Conservation (phyloP, 1,140 invertebrate species). For the Zaprionus lachaisei region DNA sequence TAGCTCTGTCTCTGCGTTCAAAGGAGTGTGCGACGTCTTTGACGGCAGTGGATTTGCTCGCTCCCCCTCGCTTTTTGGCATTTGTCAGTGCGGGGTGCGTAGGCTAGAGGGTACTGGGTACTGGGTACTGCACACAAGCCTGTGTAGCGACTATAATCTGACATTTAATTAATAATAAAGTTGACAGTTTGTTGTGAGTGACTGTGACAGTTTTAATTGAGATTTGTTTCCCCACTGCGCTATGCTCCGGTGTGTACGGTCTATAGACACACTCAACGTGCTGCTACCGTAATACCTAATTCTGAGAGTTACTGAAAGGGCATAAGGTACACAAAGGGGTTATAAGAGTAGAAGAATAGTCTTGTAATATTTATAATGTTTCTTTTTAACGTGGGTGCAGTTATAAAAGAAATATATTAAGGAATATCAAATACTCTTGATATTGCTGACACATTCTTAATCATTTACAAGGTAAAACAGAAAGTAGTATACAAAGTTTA, state of each 20-base stretch:
- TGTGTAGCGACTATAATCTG: conserved; percentile 75
- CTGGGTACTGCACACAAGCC: conserved; percentile 39
- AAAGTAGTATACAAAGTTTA: no score
- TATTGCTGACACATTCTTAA: no score
- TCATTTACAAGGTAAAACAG: no score
- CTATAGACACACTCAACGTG: conserved; percentile 30
- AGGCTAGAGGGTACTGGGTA: conserved; percentile 14
- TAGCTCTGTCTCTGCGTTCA: conserved; percentile 40
- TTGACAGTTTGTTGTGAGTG: conserved; percentile 82
- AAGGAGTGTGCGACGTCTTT: conserved; percentile 72
- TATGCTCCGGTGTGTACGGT: conserved; percentile 29
- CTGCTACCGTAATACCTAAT: conserved; percentile 25
- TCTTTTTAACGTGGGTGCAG: not conserved
- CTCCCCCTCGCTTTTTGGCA: conserved; percentile 18
- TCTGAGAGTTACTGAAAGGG: not conserved
- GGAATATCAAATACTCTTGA: no score
- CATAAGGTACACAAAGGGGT: not conserved
- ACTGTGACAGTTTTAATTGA: conserved; percentile 84
- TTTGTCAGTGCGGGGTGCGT: no score
- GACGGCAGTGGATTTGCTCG: conserved; percentile 57
- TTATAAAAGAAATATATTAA: not conserved
- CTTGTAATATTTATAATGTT: not conserved
- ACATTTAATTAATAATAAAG: conserved; percentile 84
- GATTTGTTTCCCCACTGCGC: conserved; percentile 71
- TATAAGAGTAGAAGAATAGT: not conserved